Evolutionary conservation across 1,140 invertebrate genomes (phyloP).

Genomic region (Araneus ventricosus): DNA sequence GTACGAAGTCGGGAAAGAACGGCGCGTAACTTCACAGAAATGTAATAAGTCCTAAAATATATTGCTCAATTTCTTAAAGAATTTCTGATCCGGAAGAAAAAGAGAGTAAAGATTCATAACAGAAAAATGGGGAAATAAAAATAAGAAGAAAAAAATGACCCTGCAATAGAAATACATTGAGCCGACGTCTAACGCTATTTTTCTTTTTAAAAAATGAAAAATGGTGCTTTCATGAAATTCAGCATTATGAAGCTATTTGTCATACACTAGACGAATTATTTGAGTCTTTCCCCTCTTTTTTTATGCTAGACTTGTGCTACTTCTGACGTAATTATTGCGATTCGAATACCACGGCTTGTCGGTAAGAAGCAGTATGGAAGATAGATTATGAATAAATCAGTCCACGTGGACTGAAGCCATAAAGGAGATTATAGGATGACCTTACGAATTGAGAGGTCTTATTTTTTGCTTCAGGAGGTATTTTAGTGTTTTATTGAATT

Average conservation of each 20-base stretch:
- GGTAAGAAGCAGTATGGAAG: background rate
- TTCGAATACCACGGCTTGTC: background rate
- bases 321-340: slow-evolving; percentile 53
- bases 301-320: background rate
- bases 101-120: background rate
- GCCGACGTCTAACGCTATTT: slow-evolving; percentile 34
- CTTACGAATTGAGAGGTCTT: background rate
- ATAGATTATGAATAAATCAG: slow-evolving; percentile 51
- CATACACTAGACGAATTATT: slow-evolving; percentile 63
- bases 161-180: slow-evolving; percentile 63
- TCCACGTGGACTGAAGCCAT: background rate
- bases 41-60: slow-evolving; percentile 66
- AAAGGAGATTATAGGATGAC: slow-evolving; percentile 14
- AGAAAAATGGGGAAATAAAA: background rate
- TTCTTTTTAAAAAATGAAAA: slow-evolving; percentile 65
- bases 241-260: slow-evolving; percentile 72
- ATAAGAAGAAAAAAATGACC: background rate
- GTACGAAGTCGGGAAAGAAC: background rate
- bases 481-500: background rate
- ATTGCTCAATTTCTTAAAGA: slow-evolving; percentile 61
- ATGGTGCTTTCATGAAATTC: slow-evolving; percentile 67
- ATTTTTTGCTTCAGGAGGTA: background rate
- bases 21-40: slow-evolving; percentile 21
- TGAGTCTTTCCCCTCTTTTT: slow-evolving; percentile 7
- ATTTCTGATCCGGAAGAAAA: slow-evolving; percentile 11